Base-by-base conservation (phyloP, 2,888 invertebrate genomes). In the Leptopterna dolabrata region DNA sequence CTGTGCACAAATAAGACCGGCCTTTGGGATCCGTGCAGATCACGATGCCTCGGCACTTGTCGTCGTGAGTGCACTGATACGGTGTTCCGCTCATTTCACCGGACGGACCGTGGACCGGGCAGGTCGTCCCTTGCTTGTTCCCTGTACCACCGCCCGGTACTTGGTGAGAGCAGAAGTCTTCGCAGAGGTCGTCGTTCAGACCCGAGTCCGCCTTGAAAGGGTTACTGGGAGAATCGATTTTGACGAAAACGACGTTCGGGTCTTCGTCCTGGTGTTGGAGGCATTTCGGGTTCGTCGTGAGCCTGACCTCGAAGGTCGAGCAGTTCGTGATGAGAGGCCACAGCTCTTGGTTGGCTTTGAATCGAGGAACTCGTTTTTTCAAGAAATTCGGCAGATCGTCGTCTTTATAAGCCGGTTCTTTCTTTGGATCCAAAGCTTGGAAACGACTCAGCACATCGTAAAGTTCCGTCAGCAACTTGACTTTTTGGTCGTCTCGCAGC, bases 41-140 rank as follows among this genome's bases (percentile, higher is more conserved):
- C 14, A 78, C 45, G 78, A 78, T 78, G 14, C 78, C 78, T 19
- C 16, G 78, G 41, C 78, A 78, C 27, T 78, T 78, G 43, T 11
- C 45, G 78, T 78, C 78, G 27, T 78, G 78, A 41, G 78, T 78
- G 78, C 78, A 78, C 45, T 78, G 78, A 27, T 45, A 78, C 24
- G 78, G 78, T 3, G 24, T 41, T 76, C 73, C 47, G 7, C 0
- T 27, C 27, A 78, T 14, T 45, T 45, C 78, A 4, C 16, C 43
- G 24, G 14, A 13, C 27, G 14, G n/a, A 24, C 45, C 45, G 78
- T 78, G 78, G 45, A 78, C 45, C 16, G 78, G 78, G 45, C 78
- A 78, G 16, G 78, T 11, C 45, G 13, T 24, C 41, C 14, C 24
- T 19, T 29, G 13, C 76, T 29, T 27, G 0, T 36, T 29, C 70